Base-by-base conservation (phyloP, 2,113 vertebrate genomes). In the Callorhinus ursinus region DNA sequence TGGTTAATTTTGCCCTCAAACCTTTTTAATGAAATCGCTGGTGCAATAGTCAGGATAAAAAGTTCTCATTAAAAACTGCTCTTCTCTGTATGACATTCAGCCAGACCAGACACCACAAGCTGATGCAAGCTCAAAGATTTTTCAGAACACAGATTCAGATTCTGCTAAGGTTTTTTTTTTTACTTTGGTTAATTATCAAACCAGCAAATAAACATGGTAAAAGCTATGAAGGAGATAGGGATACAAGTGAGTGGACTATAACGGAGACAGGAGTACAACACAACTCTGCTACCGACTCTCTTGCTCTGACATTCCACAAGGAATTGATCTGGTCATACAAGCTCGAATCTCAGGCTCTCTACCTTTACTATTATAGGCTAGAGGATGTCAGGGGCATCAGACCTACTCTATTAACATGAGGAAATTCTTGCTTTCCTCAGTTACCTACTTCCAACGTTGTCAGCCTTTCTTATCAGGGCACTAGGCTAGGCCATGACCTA, bases 1-100 rank as follows among this genome's bases (percentile, higher is more conserved):
- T 93, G 39, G 61, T 93, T 94, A 76, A 92, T 92, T 97, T 97
- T 97, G 16, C 42, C 26, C 74, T 95, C 76, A 98, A 97, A 92
- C 2, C 15, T 74, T 88, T 95, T 95, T 74, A 39, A 96, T 92
- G 71, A 97, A 94, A 90, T 92, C 63, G 74, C 36, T 85, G 80
- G 15, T 92, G 26, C 55, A 93, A 79, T 36, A 95, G 71, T 87
- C 39, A 86, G 46, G 15, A 93, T 95, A 12, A 88, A 81, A 90
- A 76, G 39, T 92, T 97, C 53, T 92, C 92, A 85, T 90, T 95
- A 93, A 84, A 96, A 92, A 65, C 9, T 87, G 65, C 93, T 76
- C 88, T 90, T 92, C 83, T 59, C 49, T 93, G 7, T 87, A 87
- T 65, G 83, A 51, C 84, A 46, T 4, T 63, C 53, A 90, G 74